Conservation (phyloP, 2,797 vertebrate genomes). For the Fratercula arctica region DNA sequence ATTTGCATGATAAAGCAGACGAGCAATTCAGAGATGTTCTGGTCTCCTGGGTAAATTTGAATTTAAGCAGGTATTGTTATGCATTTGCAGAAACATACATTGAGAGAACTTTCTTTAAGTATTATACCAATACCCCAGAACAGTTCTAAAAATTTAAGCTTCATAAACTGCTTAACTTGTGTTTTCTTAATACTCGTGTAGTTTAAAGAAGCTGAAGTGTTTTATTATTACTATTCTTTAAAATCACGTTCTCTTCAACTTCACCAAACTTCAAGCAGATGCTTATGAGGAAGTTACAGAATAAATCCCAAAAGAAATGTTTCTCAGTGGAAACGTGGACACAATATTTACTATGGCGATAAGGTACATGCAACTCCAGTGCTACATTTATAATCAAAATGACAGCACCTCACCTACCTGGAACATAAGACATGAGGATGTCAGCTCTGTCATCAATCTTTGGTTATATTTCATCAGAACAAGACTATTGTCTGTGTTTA, state of each 20-base stretch:
- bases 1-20: slow-evolving; percentile 69
- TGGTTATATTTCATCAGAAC: slow-evolving; percentile 53
- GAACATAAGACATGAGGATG: slow-evolving; percentile 58
- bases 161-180: slow-evolving; percentile 71
- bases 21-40: slow-evolving; percentile 51
- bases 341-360: background rate
- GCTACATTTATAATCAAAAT: slow-evolving; percentile 74
- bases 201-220: slow-evolving; percentile 68
- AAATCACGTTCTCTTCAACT: slow-evolving; percentile 24
- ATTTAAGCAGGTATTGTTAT: slow-evolving; percentile 73
- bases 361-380: background rate
- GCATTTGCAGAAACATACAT: slow-evolving; percentile 32
- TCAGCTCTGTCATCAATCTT: slow-evolving; percentile 25
- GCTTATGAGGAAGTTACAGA: background rate
- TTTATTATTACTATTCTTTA: slow-evolving; percentile 53
- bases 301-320: background rate
- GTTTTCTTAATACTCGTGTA: slow-evolving; percentile 69
- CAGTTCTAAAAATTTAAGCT: slow-evolving; percentile 63
- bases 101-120: slow-evolving; percentile 42
- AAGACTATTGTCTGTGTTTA: slow-evolving; percentile 54
- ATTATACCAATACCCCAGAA: slow-evolving; percentile 57
- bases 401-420: slow-evolving; percentile 51
- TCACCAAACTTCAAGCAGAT: background rate
- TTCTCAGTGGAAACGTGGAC: slow-evolving; percentile 30
- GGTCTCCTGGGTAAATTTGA: slow-evolving; percentile 53